Evolutionary conservation across 2,888 invertebrate genomes (phyloP), one percentile per base, ranked within the genome.

Genomic region (Gymnocheta viridis): DNA sequence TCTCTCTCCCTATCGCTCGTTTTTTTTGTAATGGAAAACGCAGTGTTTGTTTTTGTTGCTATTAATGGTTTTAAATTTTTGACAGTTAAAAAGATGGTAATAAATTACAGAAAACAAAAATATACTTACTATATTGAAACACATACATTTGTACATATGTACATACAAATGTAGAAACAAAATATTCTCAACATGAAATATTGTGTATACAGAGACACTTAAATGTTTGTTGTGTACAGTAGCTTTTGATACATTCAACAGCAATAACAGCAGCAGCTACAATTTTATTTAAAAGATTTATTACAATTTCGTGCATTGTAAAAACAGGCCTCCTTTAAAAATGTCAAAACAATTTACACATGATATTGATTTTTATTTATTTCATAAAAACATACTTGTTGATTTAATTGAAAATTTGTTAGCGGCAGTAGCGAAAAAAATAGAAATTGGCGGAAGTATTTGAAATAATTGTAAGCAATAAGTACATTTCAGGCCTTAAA

Each of bases 241-340:
- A 85, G 82, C 79, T 64, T 79, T 85, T 79, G 60, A 78, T 78
- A 73, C 51, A 73, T 56, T 47, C 56, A 70, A 49, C 67, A 67
- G 54, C 67, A 74, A 62, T 41, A 67, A n/a, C 73, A 73, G 38
- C 77, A 76, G 60, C 69, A 77, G 64, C 70, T 56, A 76, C 60
- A 79, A 56, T 85, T 79, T 76, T 67, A 77, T 78, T 80, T 74
- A 67, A 82, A 85, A 86, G 86, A 87, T 87, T 87, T 87, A 87
- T 87, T 86, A 86, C 86, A 83, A 85, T 86, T 85, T 86, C 86
- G 86, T 87, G 86, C 86, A 86, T 85, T 85, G 84, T 81, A 82
- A 86, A 80, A 67, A 81, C 85, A 81, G 69, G 81, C 86, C 86
- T 87, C 86, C 85, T 86, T 87, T 82, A 82, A 83, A 72, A 83